Base-by-base conservation (phyloP, 2,888 invertebrate species). In the Mythimna ferrago region DNA sequence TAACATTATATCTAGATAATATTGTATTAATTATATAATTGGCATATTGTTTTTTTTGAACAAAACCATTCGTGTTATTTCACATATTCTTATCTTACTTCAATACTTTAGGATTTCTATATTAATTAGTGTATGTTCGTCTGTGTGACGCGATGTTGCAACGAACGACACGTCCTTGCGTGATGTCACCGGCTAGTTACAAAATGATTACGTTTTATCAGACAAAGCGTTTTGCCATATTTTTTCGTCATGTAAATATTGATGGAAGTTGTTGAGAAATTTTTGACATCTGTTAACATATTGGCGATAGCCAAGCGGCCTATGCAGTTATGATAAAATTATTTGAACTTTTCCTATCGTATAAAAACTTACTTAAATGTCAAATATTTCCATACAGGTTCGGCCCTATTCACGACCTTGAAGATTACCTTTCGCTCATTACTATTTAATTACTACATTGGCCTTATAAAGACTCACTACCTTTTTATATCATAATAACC, bases 191-290 rank as follows among this genome's bases (percentile, higher is more conserved):
- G 44, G 57, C n/a, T 64, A 32, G 32, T 73, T 79, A 78, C 66
- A 79, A 79, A 79, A 79, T 67, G 1, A 66, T 78, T 78, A 54
- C 21, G 44, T 61, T 83, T 58, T 64, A 66, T 71, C 58, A 63
- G 32, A 66, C 63, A 32, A 82, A 78, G 5, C 71, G 26, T 64
- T 58, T 66, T 38, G 66, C 35, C 66, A 82, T 66, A 41, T 54
- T 58, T 78, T 80, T 53, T n/a, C 38, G 53, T 41, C 57, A 54
- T 56, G 38, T 74, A 51, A 61, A 69, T 82, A 78, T 65, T 78
- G 78, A 57, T 62, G 61, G 51, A 62, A 35, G 44, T 62, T 66
- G 26, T 78, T 78, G 44, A 6, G 56, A 9, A 70, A 78, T 54
- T 63, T 65, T 66, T 60, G 11, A n/a, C 48, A 7, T 6, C 10